Conservation (phyloP, 2,888 invertebrate genomes). For the Tridacna crocea region DNA sequence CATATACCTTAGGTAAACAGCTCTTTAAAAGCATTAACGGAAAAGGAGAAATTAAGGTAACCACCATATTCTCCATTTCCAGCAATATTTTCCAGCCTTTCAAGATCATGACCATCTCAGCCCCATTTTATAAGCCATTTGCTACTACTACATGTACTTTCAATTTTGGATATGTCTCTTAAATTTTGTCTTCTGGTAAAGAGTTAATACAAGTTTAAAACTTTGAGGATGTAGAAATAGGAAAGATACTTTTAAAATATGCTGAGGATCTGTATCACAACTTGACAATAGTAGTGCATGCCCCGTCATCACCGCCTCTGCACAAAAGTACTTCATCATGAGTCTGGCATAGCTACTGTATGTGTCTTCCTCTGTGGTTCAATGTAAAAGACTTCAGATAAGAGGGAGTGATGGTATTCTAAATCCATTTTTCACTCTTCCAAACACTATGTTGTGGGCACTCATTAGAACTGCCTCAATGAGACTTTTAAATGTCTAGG, state of each 20-base stretch:
- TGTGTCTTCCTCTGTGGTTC: slow-evolving; percentile 92
- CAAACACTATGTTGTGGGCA: too few relatives aligned
- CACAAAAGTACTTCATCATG: slow-evolving; percentile 92
- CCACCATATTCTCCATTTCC: not conserved
- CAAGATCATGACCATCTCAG: too few relatives aligned
- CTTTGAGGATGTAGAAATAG: not conserved
- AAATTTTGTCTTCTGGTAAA: not conserved
- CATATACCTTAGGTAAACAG: too few relatives aligned
- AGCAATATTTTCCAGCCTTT: not conserved
- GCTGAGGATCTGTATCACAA: slow-evolving; percentile 69
- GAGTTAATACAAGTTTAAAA: not conserved
- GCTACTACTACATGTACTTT: not conserved
- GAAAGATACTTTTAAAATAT: slow-evolving; percentile 71
- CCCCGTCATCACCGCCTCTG: slow-evolving; percentile 92
- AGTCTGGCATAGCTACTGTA: slow-evolving; percentile 91
- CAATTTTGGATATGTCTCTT: not conserved
- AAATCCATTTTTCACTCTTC: not conserved
- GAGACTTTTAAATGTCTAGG: too few relatives aligned
- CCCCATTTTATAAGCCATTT: too few relatives aligned
- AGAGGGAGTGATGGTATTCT: too few relatives aligned
- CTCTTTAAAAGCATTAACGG: not conserved
- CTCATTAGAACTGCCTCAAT: too few relatives aligned
- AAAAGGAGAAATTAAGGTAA: not conserved
- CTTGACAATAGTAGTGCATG: slow-evolving; percentile 91
- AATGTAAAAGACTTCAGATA: too few relatives aligned